Percentiles rank a stretch among this genome's conserved stretches.
Conservation (phyloP, 2,797 vertebrate species). For the Leucoraja ocellata region DNA sequence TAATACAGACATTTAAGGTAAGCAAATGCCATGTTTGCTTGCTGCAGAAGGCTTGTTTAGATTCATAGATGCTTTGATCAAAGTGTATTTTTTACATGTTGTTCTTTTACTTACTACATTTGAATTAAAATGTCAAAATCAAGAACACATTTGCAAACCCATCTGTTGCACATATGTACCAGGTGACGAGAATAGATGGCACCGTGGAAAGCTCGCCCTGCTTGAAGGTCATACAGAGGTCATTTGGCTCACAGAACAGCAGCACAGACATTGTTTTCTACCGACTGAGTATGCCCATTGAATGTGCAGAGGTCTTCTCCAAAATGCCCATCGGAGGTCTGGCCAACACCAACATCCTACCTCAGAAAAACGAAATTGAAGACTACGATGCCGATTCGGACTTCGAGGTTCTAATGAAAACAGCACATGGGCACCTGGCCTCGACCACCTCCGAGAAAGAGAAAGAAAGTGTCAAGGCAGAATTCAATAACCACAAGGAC, state of each 20-base stretch:
- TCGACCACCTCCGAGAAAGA: conserved; percentile 68
- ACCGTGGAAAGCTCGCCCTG: conserved; percentile 81
- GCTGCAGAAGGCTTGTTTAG: neutral
- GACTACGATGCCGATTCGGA: conserved; percentile 87
- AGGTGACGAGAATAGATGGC: conserved; percentile 88
- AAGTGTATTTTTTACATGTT: neutral
- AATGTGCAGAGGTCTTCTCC: conserved; percentile 78
- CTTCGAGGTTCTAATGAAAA: conserved; percentile 88
- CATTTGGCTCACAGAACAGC: conserved; percentile 88
- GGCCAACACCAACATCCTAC: conserved; percentile 63
- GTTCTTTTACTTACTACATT: neutral
- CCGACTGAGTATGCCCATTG: conserved; percentile 88
- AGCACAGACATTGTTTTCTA: conserved; percentile 83
- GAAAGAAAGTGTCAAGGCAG: conserved; percentile 66
- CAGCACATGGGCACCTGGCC: conserved; percentile 72
- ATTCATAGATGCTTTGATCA: neutral
- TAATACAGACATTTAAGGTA: neutral
- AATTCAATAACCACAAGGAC: conserved; percentile 94
- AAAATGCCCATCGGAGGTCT: conserved; percentile 60
- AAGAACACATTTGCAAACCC: neutral
- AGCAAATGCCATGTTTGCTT: neutral
- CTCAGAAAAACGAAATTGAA: conserved; percentile 76
- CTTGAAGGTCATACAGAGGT: conserved; percentile 85
- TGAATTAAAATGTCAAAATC: conserved; percentile 1
- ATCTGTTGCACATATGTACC: conserved; percentile 39